Evolutionary conservation across 1,140 invertebrate species (phyloP), one percentile per base, ranked within the genome.

Genomic region (Drosophila novamexicana): DNA sequence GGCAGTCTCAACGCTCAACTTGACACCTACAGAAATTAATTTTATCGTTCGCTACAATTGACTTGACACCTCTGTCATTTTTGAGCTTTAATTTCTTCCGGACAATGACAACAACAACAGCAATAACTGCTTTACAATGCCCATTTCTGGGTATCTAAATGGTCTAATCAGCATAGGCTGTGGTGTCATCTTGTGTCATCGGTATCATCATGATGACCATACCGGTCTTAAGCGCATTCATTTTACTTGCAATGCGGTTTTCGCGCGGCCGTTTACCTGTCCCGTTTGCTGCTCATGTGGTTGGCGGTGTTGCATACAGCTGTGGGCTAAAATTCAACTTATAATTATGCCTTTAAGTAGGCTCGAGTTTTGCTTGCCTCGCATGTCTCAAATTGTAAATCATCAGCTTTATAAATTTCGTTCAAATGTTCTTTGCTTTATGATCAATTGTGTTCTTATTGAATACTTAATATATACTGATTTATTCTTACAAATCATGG

Each of bases 11-110:
- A 45, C 22, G 53, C 16, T 58, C 32, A 56, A 50, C 34, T 39
- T 16, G 37, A 54, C 61, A 77, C 83, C 82, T 86, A 79, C 82
- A 86, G 88, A 82, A 86, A 88, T 86, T 88, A 89, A 88, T 89
- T 79, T 88, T 83, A 80, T 89, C 77, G 73, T 54, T 58, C 42
- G 69, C 59, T 88, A 73, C 77, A 85, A 29, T 5, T 29, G 5
- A 4, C 67, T 80, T 71, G 74, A 49, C 29, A 32, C 73, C 70
- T 67, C 73, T 77, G 77, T 72, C 82, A 75, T 82, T 86, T 71
- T 88, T 88, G 83, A 79, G 72, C 76, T 77, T 86, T 72, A 71
- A 86, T 79, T 82, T 82, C 82, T 79, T 88, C 82, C 68, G 66
- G 54, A 47, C n/a, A 58, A 40, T 44, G 22, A 29, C 9, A 50